Evolutionary conservation across 2,797 vertebrate genomes (phyloP).

Genomic region (Pipistrellus pygmaeus): DNA sequence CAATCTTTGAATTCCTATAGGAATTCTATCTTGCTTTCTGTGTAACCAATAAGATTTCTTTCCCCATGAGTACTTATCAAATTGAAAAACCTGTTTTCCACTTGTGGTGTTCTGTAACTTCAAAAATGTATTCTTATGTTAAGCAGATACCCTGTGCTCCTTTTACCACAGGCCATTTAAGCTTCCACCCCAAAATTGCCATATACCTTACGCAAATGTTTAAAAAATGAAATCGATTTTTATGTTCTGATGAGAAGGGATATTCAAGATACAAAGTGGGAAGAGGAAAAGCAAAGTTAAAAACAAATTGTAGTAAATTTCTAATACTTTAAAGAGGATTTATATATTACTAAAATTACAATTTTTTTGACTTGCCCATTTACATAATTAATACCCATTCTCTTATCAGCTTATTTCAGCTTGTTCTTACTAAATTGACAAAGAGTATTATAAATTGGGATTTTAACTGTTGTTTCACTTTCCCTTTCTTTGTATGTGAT

Average conservation of each 20-base stretch:
- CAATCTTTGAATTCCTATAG: background rate
- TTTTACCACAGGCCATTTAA: background rate
- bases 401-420: background rate
- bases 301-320: background rate
- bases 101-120: constrained; percentile 25
- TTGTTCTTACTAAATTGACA: background rate
- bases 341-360: background rate
- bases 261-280: background rate
- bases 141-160: background rate
- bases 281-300: background rate
- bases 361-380: background rate
- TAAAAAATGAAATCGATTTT: background rate
- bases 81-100: constrained; percentile 7
- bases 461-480: background rate
- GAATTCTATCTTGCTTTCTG: background rate
- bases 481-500: background rate
- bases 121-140: background rate
- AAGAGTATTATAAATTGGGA: background rate
- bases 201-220: background rate
- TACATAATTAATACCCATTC: background rate
- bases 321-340: background rate
- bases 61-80: background rate
- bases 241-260: background rate
- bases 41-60: background rate
- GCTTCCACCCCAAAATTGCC: background rate